A percentile compares a stretch with the other conserved stretches of the same genome.
Conservation (phyloP, 2,888 invertebrate genomes). For the Andrena haemorrhoa region DNA sequence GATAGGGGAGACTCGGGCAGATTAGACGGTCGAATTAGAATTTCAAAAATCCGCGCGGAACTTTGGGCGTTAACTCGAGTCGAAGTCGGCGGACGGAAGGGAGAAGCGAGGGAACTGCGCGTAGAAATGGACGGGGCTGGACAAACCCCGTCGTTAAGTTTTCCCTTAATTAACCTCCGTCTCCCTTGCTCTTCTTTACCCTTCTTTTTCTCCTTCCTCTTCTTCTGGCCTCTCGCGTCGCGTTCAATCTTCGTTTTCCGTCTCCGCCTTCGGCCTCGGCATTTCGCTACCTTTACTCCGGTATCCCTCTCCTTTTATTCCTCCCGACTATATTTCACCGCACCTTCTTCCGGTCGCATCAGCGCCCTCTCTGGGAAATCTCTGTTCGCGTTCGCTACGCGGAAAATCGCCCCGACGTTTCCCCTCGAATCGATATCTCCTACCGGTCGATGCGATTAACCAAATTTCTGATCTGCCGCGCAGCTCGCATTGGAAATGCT, state of each 20-base stretch:
- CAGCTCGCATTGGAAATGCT: neutral
- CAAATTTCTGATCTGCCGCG: neutral
- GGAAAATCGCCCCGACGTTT: slow-evolving; percentile 36
- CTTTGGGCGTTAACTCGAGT: slow-evolving; percentile 70
- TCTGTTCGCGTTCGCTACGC: slow-evolving; percentile 38
- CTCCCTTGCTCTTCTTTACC: slow-evolving; percentile 11
- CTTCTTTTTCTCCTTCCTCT: slow-evolving; percentile 19
- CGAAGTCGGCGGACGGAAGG: slow-evolving; percentile 56
- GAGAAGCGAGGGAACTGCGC: slow-evolving; percentile 21
- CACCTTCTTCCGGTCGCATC: slow-evolving; percentile 58
- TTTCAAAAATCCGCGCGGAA: slow-evolving; percentile 75
- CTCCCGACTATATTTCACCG: slow-evolving; percentile 54
- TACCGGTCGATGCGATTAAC: slow-evolving; percentile 1
- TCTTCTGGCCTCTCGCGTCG: slow-evolving; percentile 3
- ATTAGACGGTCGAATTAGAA: slow-evolving; percentile 74
- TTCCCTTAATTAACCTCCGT: slow-evolving; percentile 70
- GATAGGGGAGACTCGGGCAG: slow-evolving; percentile 34
- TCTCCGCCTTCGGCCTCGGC: neutral
- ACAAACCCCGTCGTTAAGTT: slow-evolving; percentile 75
- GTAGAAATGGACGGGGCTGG: slow-evolving; percentile 64
- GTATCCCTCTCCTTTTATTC: slow-evolving; percentile 34
- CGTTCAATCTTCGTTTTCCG: neutral
- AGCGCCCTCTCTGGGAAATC: slow-evolving; percentile 52
- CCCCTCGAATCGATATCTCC: slow-evolving; percentile 35
- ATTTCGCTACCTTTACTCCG: slow-evolving; percentile 9